These are phyloP conservation scores for Oophaga pumilio DNA, from an alignment of 2,113 vertebrate species.

Conservation along the genomic window DNA sequence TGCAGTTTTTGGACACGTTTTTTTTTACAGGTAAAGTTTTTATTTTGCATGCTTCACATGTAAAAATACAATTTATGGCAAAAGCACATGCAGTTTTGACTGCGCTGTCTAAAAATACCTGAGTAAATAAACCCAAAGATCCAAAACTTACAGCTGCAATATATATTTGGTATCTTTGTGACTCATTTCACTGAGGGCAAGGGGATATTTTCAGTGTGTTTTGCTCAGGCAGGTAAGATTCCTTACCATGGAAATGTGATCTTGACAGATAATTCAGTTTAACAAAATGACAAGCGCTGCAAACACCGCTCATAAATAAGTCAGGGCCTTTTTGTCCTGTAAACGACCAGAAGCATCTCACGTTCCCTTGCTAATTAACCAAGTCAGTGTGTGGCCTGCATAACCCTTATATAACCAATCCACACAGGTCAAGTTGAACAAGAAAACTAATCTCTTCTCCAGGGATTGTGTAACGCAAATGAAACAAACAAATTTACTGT, in stretches of 20 bases:
- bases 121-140: too few relatives aligned
- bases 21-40: too few relatives aligned
- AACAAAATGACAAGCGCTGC: slow-evolving; percentile 34
- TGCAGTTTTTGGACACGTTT: too few relatives aligned
- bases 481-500: background rate
- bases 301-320: slow-evolving; percentile 43
- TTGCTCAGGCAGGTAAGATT: background rate
- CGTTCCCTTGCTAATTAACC: slow-evolving; percentile 49
- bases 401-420: slow-evolving; percentile 11
- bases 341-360: slow-evolving; percentile 28
- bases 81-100: too few relatives aligned
- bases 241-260: slow-evolving; percentile 29
- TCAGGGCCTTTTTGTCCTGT: slow-evolving; percentile 55
- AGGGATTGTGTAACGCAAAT: background rate
- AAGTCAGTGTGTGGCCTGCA: slow-evolving; percentile 1
- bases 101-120: too few relatives aligned
- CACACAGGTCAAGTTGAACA: background rate
- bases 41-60: too few relatives aligned
- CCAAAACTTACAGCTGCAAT: background rate
- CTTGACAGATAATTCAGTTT: slow-evolving; percentile 19
- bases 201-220: background rate
- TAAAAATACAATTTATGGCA: too few relatives aligned
- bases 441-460: background rate
- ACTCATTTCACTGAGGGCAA: too few relatives aligned
- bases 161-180: background rate